Base-by-base conservation (phyloP, 1,140 invertebrate species). In the Hycleus cichorii region DNA sequence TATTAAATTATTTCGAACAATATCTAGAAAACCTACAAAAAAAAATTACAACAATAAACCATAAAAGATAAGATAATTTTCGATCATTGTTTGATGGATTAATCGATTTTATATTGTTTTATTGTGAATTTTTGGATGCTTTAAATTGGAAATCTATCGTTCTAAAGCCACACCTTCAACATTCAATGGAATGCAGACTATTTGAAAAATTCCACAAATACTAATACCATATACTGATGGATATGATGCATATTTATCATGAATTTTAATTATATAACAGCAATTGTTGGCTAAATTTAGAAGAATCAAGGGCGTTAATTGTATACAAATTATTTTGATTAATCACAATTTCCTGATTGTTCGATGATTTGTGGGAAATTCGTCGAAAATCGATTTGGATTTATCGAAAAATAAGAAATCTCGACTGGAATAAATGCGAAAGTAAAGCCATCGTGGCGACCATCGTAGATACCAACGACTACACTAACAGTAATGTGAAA, bases 161-260 rank as follows among this genome's bases (percentile, higher is more conserved):
- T 55, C 32, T 39, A 47, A 56, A 48, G 64, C 64, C 66, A 66
- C 66, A 66, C 66, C 66, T 64, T 65, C 54, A 46, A 58, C 42
- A 57, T 61, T 59, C 51, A 32, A 50, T 57, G 66, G 66, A 64
- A 68, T 68, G 60, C 52, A 38, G 63, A 47, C 64, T 66, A 68
- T 68, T 64, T 63, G 49, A 66, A 64, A 58, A 66, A 66, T 66
- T 66, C 52, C 47, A 53, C 32, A 57, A 26, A 39, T 40, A 54
- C 56, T 39, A 58, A 60, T 44, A 49, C 39, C 39, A 39, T 56
- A 59, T 53, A 47, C 59, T 63, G 62, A 59, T 56, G 58, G 60
- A 24, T 42, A 51, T 52, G 32, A 47, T 60, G 51, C 55, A 60
- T 52, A 59, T 59, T 46, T 50, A 49, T 57, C 32, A 51, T 53